Evolutionary conservation across 2,888 invertebrate genomes (phyloP).

Genomic region (Baronia brevicornis): DNA sequence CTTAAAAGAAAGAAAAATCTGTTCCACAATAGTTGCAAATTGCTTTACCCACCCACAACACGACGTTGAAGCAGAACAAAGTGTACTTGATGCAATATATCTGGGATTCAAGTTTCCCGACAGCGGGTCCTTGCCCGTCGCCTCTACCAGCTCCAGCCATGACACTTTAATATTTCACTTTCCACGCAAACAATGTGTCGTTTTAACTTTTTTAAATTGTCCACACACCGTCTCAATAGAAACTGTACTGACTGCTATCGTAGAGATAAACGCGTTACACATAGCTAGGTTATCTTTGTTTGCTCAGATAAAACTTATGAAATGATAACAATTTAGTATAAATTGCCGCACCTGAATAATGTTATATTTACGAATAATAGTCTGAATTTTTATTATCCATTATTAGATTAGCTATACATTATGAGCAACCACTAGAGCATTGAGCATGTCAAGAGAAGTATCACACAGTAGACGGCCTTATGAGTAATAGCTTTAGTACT

Average conservation of each 20-base stretch:
- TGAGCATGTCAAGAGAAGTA: no score
- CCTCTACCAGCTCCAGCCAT: conserved; percentile 76
- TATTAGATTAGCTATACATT: conserved; percentile 17
- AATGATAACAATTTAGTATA: conserved; percentile 43
- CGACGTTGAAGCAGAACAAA: conserved; percentile 86
- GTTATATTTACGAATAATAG: conserved; percentile 17
- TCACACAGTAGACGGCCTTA: no score
- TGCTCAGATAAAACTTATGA: conserved; percentile 58
- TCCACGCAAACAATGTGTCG: conserved; percentile 27
- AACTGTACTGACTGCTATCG: conserved; percentile 54
- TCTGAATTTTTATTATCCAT: conserved; percentile 36
- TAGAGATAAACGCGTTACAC: conserved; percentile 45
- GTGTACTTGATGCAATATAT: conserved; percentile 89
- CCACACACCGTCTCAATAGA: conserved; percentile 40
- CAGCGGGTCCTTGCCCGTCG: conserved; percentile 65
- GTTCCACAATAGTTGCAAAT: conserved; percentile 7
- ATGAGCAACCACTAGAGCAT: no score
- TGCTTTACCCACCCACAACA: conserved; percentile 82
- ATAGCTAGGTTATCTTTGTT: conserved; percentile 66
- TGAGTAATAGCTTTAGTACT: no score
- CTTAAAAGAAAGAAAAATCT: not conserved
- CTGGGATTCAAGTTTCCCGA: conserved; percentile 81
- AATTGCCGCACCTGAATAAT: conserved; percentile 62
- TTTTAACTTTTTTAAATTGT: conserved; percentile 26
- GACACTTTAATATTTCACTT: conserved; percentile 40